These are phyloP conservation scores for Pelagia noctiluca DNA, from an alignment of 30 jellyfish, hydroid and myxozoan genomes.

Conservation along the genomic window DNA sequence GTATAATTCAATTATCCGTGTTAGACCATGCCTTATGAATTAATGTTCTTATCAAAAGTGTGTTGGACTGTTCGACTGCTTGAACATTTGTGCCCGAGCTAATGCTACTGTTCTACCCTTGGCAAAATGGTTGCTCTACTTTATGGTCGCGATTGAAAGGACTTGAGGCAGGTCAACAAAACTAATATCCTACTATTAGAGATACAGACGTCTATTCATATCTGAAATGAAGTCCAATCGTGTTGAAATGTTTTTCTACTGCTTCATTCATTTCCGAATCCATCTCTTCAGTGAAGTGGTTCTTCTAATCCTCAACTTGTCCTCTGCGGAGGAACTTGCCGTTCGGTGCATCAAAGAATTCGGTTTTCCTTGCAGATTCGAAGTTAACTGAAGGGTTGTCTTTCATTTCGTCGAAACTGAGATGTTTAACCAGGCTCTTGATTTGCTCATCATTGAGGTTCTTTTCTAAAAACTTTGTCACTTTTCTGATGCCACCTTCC, in stretches of 20 bases:
- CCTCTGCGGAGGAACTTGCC: conserved; percentile 49
- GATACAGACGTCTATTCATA: too few relatives aligned
- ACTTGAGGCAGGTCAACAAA: too few relatives aligned
- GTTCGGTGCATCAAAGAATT: conserved; percentile 23
- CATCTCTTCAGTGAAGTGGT: conserved; percentile 54
- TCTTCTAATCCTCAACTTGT: conserved; percentile 50
- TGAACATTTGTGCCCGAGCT: too few relatives aligned
- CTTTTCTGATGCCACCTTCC: conserved; percentile 14
- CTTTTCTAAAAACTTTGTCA: conserved; percentile 19
- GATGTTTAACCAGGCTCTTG: conserved; percentile 17
- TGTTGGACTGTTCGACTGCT: too few relatives aligned
- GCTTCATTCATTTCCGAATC: conserved; percentile 28
- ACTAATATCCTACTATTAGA: too few relatives aligned
- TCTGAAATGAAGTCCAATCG: conserved; percentile 15
- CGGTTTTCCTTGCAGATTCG: conserved; percentile 14
- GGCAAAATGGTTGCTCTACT: too few relatives aligned
- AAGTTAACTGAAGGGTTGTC: conserved; percentile 24
- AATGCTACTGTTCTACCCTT: too few relatives aligned
- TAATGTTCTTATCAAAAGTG: too few relatives aligned
- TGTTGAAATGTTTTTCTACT: conserved; percentile 50
- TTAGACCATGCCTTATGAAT: too few relatives aligned
- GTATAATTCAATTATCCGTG: too few relatives aligned
- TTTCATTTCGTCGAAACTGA: conserved; percentile 41
- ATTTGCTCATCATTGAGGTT: conserved; percentile 20
- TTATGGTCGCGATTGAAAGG: too few relatives aligned